These are phyloP conservation scores for Spheniscus mendiculus DNA, from an alignment of 2,113 vertebrate species.

Conservation along the genomic window DNA sequence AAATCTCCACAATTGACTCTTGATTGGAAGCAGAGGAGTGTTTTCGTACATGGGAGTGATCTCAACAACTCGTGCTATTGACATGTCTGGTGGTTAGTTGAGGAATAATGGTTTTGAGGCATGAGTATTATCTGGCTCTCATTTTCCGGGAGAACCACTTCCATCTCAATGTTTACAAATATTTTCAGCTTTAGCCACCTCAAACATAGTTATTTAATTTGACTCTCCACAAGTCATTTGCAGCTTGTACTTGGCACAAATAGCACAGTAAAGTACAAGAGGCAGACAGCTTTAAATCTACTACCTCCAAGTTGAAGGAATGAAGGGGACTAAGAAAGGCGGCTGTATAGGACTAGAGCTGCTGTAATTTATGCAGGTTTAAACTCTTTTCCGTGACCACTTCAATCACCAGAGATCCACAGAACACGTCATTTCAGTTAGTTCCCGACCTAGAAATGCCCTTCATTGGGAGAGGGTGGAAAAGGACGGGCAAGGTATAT, in stretches of 20 bases:
- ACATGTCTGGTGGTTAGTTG: not conserved
- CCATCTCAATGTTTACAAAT: not conserved
- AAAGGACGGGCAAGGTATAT: not conserved
- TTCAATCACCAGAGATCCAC: not conserved
- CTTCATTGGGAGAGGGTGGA: not conserved
- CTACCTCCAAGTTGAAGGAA: not conserved
- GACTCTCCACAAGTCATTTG: not conserved
- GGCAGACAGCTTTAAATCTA: not conserved
- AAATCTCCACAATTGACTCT: not conserved
- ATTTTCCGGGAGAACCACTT: not conserved
- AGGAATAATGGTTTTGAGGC: not conserved
- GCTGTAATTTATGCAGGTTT: not conserved
- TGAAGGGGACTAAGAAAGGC: not conserved
- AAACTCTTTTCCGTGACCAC: not conserved
- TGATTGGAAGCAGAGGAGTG: not conserved
- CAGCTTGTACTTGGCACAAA: not conserved
- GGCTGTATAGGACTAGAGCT: not conserved
- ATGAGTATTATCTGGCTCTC: not conserved
- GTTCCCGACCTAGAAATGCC: not conserved
- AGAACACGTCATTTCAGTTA: not conserved
- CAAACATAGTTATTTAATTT: not conserved
- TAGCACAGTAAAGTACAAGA: not conserved
- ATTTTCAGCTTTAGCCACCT: not conserved
- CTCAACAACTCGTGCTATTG: not conserved
- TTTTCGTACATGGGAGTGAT: not conserved